These are phyloP conservation scores for Nycteola revayana DNA, from an alignment of 2,888 invertebrate species.

Conservation along the genomic window DNA sequence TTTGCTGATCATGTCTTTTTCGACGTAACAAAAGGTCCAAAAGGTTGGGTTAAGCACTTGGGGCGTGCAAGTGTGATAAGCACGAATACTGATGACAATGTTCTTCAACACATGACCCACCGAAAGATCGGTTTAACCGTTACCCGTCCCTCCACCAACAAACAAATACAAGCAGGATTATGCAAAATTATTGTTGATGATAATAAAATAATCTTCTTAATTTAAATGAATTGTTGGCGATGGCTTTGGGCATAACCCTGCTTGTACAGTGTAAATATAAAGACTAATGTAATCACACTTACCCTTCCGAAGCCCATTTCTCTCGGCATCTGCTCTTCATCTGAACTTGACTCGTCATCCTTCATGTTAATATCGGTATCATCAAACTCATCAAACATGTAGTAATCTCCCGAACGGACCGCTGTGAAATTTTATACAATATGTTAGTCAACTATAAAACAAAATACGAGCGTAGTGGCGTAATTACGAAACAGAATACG, in stretches of 20 bases:
- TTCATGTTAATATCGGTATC: slow-evolving; percentile 88
- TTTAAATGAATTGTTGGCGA: no score
- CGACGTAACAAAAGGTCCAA: slow-evolving; percentile 18
- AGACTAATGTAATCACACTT: no score
- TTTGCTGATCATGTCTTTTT: slow-evolving; percentile 18
- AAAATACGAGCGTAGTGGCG: no score
- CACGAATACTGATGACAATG: slow-evolving; percentile 36
- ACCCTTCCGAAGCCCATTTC: slow-evolving; percentile 82
- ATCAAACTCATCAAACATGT: slow-evolving; percentile 98
- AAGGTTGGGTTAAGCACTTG: slow-evolving; percentile 25
- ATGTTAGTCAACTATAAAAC: no score
- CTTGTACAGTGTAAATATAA: no score
- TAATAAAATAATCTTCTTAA: no score
- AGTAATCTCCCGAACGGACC: slow-evolving; percentile 98
- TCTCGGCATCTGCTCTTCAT: slow-evolving; percentile 71
- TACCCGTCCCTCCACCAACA: slow-evolving; percentile 13
- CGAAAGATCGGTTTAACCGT: slow-evolving; percentile 21
- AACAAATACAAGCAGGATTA: no score
- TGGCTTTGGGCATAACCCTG: slow-evolving; percentile 5
- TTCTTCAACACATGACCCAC: slow-evolving; percentile 25
- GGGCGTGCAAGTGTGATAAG: slow-evolving; percentile 31
- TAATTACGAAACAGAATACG: no score
- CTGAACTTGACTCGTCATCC: slow-evolving; percentile 81
- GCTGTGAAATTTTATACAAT: slow-evolving; percentile 84
- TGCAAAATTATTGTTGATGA: no score